Evolutionary conservation across 2,888 invertebrate species (phyloP), one percentile per base, ranked within the genome.

Genomic region (Masnerella sp.): DNA sequence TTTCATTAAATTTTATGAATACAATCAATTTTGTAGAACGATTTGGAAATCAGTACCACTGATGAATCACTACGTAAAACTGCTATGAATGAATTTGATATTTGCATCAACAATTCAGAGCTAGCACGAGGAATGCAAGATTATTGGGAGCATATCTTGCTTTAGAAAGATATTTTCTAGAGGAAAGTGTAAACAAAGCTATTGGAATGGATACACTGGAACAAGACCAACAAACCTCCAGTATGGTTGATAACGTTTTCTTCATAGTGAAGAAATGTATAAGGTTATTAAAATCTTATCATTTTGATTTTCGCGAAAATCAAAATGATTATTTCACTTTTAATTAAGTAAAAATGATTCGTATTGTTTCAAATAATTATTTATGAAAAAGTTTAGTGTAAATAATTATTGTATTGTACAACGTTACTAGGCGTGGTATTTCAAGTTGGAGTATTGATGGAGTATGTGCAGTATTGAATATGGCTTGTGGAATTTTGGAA

Each of bases 201-300:
- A 90, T 96, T 51, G 91, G 91, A 64, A 90, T 96, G 90, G 96
- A 96, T 81, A 88, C 90, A 0, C 89, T 93, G 18, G 94, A 94
- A 78, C 88, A 90, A n/a, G 93, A 92, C 2, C 92, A 92, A 67
- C 91, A 93, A 77, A 93, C 93, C 0, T 97, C 97, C 1, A 97
- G 96, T 78, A 93, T 99, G 90, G 95, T 99, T 0, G 99, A 99
- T 87, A 99, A 99, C 88, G 95, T 98, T 0, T 99, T 99, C 88
- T 99, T 96, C 87, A 97, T 99, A 77, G 92, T 98, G 1, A 93
- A 97, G 81, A 99, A 99, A 89, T 96, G 97, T 81, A 94, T 98
- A 51, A 91, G 94, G 95, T 93, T 84, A 40, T 76, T 22, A 22
- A 88, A 14, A 36, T 59, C 12, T 25, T 42, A 18, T 43, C 7